These are phyloP conservation scores for Benthosema pterotum DNA, from an alignment of 2,797 vertebrate species.

Conservation along the genomic window DNA sequence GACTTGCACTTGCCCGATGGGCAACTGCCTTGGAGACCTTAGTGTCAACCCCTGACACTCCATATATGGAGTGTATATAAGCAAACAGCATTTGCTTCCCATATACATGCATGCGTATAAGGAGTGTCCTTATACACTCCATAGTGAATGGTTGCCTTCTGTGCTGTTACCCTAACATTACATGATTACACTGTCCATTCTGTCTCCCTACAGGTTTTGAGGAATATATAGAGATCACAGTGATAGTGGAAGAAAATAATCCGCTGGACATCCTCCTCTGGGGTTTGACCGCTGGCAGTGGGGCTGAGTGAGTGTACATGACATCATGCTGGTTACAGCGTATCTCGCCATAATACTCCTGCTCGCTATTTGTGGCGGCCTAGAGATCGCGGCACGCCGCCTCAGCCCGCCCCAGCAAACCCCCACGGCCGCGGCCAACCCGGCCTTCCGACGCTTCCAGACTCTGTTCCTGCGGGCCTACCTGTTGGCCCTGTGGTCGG, in stretches of 20 bases:
- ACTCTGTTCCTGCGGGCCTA: conserved; percentile 87
- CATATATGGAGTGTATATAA: too few relatives aligned
- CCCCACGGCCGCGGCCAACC: conserved; percentile 83
- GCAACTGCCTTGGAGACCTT: too few relatives aligned
- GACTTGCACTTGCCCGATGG: too few relatives aligned
- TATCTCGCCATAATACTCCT: conserved; percentile 85
- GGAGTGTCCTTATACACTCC: too few relatives aligned
- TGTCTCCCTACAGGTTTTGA: conserved; percentile 47
- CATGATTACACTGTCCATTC: background rate
- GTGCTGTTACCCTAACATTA: background rate
- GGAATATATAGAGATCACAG: conserved; percentile 19
- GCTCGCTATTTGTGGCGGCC: conserved; percentile 79
- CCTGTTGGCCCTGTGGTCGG: conserved; percentile 89
- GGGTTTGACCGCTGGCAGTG: conserved; percentile 39
- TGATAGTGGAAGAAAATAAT: conserved; percentile 6
- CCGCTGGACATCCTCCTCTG: background rate
- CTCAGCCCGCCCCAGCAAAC: conserved; percentile 73
- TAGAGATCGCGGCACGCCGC: conserved; percentile 87
- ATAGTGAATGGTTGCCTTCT: background rate
- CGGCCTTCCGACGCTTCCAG: conserved; percentile 89
- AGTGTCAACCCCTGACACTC: too few relatives aligned
- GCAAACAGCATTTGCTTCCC: too few relatives aligned
- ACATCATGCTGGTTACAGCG: conserved; percentile 87
- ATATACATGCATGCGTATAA: too few relatives aligned
- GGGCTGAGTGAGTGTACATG: conserved; percentile 7